These are phyloP conservation scores for Petrocephalus schoutedeni DNA, from an alignment of 2,797 vertebrate genomes.

Conservation along the genomic window DNA sequence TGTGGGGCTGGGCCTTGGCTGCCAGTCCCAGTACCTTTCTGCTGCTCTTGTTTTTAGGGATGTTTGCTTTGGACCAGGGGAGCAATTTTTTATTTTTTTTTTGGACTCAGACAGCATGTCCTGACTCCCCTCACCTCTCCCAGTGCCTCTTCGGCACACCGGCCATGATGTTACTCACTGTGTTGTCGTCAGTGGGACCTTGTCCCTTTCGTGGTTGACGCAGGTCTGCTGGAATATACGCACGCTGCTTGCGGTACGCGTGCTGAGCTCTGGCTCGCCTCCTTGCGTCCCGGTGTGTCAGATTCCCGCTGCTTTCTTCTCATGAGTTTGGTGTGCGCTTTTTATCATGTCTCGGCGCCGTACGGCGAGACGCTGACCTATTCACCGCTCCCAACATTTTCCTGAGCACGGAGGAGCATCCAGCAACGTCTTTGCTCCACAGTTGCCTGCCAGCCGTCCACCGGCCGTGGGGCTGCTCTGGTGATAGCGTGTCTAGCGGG, in stretches of 20 bases:
- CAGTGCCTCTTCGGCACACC: neutral
- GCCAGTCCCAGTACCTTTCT: neutral
- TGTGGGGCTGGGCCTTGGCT: neutral
- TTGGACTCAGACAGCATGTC: neutral
- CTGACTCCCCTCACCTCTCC: conserved; percentile 1
- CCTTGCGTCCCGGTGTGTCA: neutral
- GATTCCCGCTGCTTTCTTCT: neutral
- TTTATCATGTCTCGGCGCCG: neutral
- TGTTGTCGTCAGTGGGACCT: neutral
- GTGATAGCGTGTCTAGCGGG: neutral
- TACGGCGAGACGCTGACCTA: neutral
- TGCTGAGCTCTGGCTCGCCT: neutral
- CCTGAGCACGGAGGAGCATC: neutral
- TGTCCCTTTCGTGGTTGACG: neutral
- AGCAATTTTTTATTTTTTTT: neutral
- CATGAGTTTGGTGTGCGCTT: neutral
- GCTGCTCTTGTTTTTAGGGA: neutral
- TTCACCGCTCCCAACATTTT: neutral
- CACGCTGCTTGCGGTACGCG: neutral
- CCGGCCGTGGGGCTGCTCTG: neutral
- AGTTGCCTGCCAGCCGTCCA: neutral
- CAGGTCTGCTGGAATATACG: neutral
- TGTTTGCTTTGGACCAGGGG: neutral
- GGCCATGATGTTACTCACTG: neutral
- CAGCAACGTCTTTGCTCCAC: neutral